Percentiles rank a stretch among this genome's conserved stretches.
phyloP scores from a whole-genome alignment of 2,113 vertebrate genomes.

The Synodontis membranacea region DNA sequence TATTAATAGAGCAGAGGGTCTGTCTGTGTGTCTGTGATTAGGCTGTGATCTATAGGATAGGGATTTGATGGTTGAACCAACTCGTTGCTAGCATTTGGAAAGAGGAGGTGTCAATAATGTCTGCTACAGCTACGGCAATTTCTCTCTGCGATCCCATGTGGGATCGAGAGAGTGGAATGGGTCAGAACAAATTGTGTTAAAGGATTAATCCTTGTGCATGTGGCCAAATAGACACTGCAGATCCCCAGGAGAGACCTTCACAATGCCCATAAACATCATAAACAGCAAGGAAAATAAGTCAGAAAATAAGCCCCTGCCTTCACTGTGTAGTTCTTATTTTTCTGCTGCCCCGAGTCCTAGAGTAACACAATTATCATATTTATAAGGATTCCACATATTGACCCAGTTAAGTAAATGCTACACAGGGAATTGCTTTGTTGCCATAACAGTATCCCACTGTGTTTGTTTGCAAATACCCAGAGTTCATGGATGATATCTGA shows the following conservation, averaged over 20 bases:
- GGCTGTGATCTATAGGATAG: slow-evolving; percentile 26
- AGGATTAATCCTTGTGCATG: slow-evolving; percentile 24
- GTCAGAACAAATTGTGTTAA: slow-evolving; percentile 21
- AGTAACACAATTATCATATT: slow-evolving; percentile 49
- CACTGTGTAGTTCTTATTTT: slow-evolving; percentile 28
- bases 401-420: slow-evolving; percentile 52
- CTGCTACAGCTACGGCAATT: slow-evolving; percentile 19
- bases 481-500: slow-evolving; percentile 39
- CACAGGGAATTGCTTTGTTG: slow-evolving; percentile 39
- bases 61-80: slow-evolving; percentile 43
- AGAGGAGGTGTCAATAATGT: slow-evolving; percentile 42
- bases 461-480: slow-evolving; percentile 36
- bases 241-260: slow-evolving; percentile 11
- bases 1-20: slow-evolving; percentile 1
- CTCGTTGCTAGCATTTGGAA: slow-evolving; percentile 32
- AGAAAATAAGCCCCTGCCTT: slow-evolving; percentile 12
- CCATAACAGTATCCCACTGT: slow-evolving; percentile 36
- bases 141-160: slow-evolving; percentile 3
- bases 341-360: slow-evolving; percentile 25
- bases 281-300: slow-evolving; percentile 23
- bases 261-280: slow-evolving; percentile 2
- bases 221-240: neutral
- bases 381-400: slow-evolving; percentile 45
- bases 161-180: neutral
- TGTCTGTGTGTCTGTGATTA: slow-evolving; percentile 52